Evolutionary conservation across 2,797 vertebrate genomes (phyloP), one percentile per base, ranked within the genome.

Genomic region (Tragopan temminckii): DNA sequence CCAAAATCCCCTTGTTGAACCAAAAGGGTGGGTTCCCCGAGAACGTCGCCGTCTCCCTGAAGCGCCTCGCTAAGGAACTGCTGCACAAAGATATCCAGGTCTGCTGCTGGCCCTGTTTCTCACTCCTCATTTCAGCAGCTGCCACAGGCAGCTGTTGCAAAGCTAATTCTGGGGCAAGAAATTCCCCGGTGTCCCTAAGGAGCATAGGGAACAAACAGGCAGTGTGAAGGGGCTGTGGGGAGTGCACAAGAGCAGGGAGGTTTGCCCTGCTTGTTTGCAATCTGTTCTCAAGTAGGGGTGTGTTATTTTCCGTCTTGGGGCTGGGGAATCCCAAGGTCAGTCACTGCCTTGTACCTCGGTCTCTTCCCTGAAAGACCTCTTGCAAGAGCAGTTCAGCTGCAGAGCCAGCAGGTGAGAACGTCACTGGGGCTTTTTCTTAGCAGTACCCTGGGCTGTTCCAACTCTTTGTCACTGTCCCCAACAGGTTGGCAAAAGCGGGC

Each of bases 21-120:
- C 82, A 36, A 18, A 98, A 97, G 61, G 99, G 98, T 0, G 98
- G 98, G 36, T 98, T 99, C 43, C 96, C 97, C 0, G 98, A 96
- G 80, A 95, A 93, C 0, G 57, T 92, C 31, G 18, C 90, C 1
- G 74, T 97, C 31, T 99, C 99, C 2, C 97, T 99, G 61, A 99
- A 99, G 93, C 98, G 97, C 50, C 98, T 99, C 48, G 97, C 98
- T 79, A 99, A 99, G 95, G 97, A 98, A 74, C 97, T 99, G 48
- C 97, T 99, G 4, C 97, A 98, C 88, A 97, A 93, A 10, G 98
- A 99, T 88, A 99, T 99, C 94, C 99, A 99, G 99, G 99, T 99
- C n/a, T 57, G 55, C 52, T 53, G 35, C 62, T n/a, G 19, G 8
- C 19, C 14, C 17, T 13, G 19, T 48, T 48, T 48, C 46, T 48